Base-by-base conservation (phyloP, 2,113 vertebrate species). In the Rhinogobius similis region DNA sequence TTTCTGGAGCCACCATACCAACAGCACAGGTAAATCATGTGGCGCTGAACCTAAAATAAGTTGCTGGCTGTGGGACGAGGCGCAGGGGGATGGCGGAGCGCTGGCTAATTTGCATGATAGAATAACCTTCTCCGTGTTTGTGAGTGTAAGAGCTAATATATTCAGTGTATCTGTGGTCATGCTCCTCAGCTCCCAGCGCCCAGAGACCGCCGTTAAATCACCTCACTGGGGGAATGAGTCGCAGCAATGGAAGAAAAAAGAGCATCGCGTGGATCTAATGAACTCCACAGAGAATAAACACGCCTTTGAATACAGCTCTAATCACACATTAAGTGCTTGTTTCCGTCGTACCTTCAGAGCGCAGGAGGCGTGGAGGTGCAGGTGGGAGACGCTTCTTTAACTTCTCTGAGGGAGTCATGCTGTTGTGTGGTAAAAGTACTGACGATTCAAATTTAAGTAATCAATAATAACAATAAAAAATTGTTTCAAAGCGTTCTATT, bases 221-320 rank as follows among this genome's bases (percentile, higher is more conserved):
- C 91, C 89, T 92, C 92, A 93, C 92, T 90, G 90, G 90, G 92
- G 92, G 89, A 93, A 92, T 86, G 86, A 89, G 90, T 89, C 81
- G 87, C 83, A 79, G 78, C 82, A 75, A 89, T 77, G 75, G 72
- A 26, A 82, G 83, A 88, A 89, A 83, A 89, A 91, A 75, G 89
- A 90, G 89, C 86, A 86, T 90, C 92, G 88, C 90, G 89, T 90
- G 88, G 82, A 91, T 93, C 91, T 94, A 94, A 94, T 94, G 92
- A 94, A 93, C 93, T 92, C 93, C 92, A 88, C 68, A 78, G 93
- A 91, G 93, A 91, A 93, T 93, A 93, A 93, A 92, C 91, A 91
- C 82, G 87, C 84, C 87, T 91, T 87, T 89, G 91, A 93, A 93
- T 92, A 91, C 92, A 93, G 88, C 88, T 90, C 89, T 92, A 91